A percentile compares a stretch with the other conserved stretches of the same genome.
phyloP scores from a whole-genome alignment of 2,113 vertebrate genomes.

The Gasterosteus nipponicus region DNA sequence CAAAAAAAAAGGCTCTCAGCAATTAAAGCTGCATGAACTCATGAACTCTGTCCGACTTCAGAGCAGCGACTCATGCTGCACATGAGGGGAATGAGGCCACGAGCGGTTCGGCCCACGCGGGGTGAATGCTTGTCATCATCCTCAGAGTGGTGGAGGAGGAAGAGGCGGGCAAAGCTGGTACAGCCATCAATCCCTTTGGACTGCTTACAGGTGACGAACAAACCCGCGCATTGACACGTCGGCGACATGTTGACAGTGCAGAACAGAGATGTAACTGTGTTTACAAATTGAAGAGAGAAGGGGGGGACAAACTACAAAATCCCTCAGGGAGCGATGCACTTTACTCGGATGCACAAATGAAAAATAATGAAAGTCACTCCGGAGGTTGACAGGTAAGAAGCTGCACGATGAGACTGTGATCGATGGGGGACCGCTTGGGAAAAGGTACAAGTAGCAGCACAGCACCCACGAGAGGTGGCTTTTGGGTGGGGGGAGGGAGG shows the following conservation, averaged over 20 bases:
- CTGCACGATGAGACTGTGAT: slow-evolving; percentile 50
- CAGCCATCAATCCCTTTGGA: slow-evolving; percentile 33
- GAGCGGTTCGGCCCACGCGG: slow-evolving; percentile 15
- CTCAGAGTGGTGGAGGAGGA: not conserved
- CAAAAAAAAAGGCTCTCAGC: slow-evolving; percentile 7
- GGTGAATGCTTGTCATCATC: slow-evolving; percentile 39
- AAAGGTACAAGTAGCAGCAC: slow-evolving; percentile 49
- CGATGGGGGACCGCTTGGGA: slow-evolving; percentile 51
- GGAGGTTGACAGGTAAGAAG: slow-evolving; percentile 63
- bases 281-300: slow-evolving; percentile 36
- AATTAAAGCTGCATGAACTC: slow-evolving; percentile 83
- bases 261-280: slow-evolving; percentile 30
- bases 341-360: slow-evolving; percentile 51
- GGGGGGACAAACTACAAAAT: slow-evolving; percentile 5
- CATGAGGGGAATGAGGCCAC: slow-evolving; percentile 5
- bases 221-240: slow-evolving; percentile 8
- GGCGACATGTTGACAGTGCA: not conserved
- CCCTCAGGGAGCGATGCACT: slow-evolving; percentile 14
- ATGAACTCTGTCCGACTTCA: slow-evolving; percentile 77
- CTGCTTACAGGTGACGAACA: slow-evolving; percentile 35
- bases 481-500: not conserved
- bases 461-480: slow-evolving; percentile 24
- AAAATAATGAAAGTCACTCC: slow-evolving; percentile 58
- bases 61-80: slow-evolving; percentile 31
- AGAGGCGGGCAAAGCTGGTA: slow-evolving; percentile 16